phyloP scores from a whole-genome alignment of 1,140 invertebrate species.

The Andricus grossulariae region DNA sequence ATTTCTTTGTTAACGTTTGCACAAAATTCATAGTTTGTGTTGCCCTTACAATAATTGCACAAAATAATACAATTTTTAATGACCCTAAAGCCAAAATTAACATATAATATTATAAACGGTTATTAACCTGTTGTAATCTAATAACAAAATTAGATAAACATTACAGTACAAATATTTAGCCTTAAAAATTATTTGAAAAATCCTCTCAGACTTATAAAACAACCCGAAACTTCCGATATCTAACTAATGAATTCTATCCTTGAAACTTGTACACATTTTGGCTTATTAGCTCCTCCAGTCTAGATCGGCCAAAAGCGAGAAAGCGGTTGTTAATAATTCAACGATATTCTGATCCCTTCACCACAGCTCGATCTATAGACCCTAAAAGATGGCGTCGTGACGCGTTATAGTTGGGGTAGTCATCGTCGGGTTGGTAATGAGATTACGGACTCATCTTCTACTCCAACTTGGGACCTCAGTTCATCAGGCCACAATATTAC shows the following conservation, averaged over 20 bases:
- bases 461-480: conserved; percentile 71
- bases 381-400: conserved; percentile 51
- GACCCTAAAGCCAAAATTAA: too few species aligned
- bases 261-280: not conserved
- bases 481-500: conserved; percentile 76
- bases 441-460: conserved; percentile 74
- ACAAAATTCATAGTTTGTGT: too few species aligned
- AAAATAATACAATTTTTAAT: too few species aligned
- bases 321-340: conserved; percentile 65
- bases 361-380: conserved; percentile 32
- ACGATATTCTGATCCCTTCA: conserved; percentile 57
- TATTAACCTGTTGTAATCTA: too few species aligned
- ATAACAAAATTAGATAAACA: too few species aligned
- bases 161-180: too few species aligned
- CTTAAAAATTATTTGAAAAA: too few species aligned
- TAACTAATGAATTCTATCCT: not conserved
- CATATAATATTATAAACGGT: too few species aligned
- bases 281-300: not conserved
- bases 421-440: conserved; percentile 69
- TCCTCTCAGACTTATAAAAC: too few species aligned
- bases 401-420: conserved; percentile 64
- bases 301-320: not conserved
- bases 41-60: too few species aligned
- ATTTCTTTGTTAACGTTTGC: too few species aligned
- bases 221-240: too few species aligned